Percentiles rank a stretch among this genome's conserved stretches.
Evolutionary conservation across 2,888 invertebrate genomes (phyloP).

Genomic region (Netelia melanura): DNA sequence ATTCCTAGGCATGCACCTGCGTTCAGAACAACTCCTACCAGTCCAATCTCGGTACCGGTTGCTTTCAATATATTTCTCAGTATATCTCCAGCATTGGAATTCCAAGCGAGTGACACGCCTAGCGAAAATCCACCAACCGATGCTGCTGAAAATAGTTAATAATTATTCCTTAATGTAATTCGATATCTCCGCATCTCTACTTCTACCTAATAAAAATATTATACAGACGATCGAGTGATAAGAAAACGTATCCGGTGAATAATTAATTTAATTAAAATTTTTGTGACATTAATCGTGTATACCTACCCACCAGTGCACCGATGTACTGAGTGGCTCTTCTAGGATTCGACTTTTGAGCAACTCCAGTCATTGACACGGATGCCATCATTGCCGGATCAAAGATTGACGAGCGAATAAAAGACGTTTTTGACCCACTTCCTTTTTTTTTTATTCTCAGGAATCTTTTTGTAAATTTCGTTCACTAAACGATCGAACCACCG

Average conservation of each 20-base stretch:
- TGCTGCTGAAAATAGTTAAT: constrained; percentile 74
- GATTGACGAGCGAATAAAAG: not conserved
- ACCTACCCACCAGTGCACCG: constrained; percentile 79
- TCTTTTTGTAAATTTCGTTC: constrained; percentile 6
- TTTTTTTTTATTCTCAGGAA: not conserved
- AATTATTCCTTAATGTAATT: constrained; percentile 30
- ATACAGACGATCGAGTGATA: constrained; percentile 9
- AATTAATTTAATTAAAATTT: not conserved
- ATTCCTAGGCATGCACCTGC: constrained; percentile 76
- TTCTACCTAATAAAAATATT: not conserved
- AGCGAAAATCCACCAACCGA: constrained; percentile 80
- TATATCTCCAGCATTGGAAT: constrained; percentile 76
- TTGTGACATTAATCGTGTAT: constrained; percentile 1
- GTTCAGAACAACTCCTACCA: constrained; percentile 75
- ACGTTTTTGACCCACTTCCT: not conserved
- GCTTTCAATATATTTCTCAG: constrained; percentile 74
- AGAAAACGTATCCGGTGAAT: not conserved
- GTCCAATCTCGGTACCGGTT: constrained; percentile 73
- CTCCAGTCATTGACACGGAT: constrained; percentile 59
- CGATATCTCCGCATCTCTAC: not conserved
- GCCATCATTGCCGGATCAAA: constrained; percentile 56
- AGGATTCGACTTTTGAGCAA: constrained; percentile 60
- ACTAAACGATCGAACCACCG: constrained; percentile 10
- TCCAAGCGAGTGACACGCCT: constrained; percentile 81
- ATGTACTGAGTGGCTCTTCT: constrained; percentile 78